Conservation (phyloP, 2,113 vertebrate species). For the Carassius carassius region DNA sequence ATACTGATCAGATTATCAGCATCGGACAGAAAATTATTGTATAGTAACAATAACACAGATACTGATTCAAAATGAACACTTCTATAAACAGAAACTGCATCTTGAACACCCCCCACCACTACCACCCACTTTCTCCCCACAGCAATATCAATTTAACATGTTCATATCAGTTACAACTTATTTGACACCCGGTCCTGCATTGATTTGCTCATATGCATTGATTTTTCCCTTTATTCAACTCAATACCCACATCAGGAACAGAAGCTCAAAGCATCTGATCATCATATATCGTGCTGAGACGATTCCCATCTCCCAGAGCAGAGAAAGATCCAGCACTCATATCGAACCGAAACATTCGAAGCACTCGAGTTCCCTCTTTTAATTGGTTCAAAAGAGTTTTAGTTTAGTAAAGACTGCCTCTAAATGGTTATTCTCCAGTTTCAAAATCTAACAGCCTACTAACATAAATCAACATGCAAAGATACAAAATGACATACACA, state of each 20-base stretch:
- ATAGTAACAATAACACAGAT: background rate
- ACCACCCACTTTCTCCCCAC: background rate
- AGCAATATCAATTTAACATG: constrained; percentile 13
- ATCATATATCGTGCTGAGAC: background rate
- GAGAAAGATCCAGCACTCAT: background rate
- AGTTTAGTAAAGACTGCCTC: background rate
- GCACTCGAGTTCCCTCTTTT: background rate
- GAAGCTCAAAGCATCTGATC: constrained; percentile 6
- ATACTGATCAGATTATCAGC: background rate
- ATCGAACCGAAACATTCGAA: background rate
- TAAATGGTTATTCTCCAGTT: background rate
- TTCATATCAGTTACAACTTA: constrained; percentile 35
- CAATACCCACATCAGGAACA: constrained; percentile 1
- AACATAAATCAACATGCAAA: too few species aligned
- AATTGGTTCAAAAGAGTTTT: background rate
- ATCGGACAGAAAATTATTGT: background rate
- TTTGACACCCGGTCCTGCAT: constrained; percentile 21
- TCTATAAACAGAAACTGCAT: background rate
- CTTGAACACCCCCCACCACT: background rate
- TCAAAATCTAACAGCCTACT: background rate
- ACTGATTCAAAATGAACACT: background rate
- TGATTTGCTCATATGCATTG: constrained; percentile 36
- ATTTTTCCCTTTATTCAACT: constrained; percentile 7
- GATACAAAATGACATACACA: background rate
- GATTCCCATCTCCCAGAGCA: background rate